phyloP scores from a whole-genome alignment of 1,140 invertebrate species.

The Lasioglossum baleicum region DNA sequence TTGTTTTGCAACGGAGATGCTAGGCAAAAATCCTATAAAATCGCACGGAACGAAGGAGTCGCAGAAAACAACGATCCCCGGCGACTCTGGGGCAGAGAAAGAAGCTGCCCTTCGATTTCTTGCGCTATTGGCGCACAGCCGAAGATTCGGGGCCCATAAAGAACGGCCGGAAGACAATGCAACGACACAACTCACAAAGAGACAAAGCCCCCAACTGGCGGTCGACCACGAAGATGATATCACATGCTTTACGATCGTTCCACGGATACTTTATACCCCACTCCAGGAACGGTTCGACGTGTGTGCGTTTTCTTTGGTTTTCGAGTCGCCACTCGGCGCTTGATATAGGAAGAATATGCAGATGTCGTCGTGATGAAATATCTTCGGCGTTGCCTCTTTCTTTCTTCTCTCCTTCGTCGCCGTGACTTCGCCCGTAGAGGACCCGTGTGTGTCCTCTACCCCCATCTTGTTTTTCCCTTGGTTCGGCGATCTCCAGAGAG shows the following conservation, averaged over 20 bases:
- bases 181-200: constrained; percentile 64
- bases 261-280: constrained; percentile 69
- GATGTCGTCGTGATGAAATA: constrained; percentile 68
- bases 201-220: constrained; percentile 69
- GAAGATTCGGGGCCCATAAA: constrained; percentile 60
- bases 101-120: constrained; percentile 53
- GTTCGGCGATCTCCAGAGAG: not conserved
- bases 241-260: constrained; percentile 71
- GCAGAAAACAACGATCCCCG: not conserved
- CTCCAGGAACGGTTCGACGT: constrained; percentile 56
- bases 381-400: constrained; percentile 28
- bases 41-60: not conserved
- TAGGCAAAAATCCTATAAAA: no score
- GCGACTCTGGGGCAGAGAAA: not conserved
- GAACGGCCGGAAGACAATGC: constrained; percentile 69
- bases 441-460: not conserved
- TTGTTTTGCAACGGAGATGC: not conserved
- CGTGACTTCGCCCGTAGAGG: constrained; percentile 15
- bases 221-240: constrained; percentile 72
- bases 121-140: constrained; percentile 55
- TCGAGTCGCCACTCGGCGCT: constrained; percentile 44
- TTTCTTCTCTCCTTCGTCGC: constrained; percentile 22
- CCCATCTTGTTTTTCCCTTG: constrained; percentile 15
- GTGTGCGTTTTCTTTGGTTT: constrained; percentile 57
- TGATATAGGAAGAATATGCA: constrained; percentile 66